Percentiles rank a stretch among this genome's conserved stretches.
Evolutionary conservation across 2,888 invertebrate genomes (phyloP).

Genomic region (Pimpla rufipes): DNA sequence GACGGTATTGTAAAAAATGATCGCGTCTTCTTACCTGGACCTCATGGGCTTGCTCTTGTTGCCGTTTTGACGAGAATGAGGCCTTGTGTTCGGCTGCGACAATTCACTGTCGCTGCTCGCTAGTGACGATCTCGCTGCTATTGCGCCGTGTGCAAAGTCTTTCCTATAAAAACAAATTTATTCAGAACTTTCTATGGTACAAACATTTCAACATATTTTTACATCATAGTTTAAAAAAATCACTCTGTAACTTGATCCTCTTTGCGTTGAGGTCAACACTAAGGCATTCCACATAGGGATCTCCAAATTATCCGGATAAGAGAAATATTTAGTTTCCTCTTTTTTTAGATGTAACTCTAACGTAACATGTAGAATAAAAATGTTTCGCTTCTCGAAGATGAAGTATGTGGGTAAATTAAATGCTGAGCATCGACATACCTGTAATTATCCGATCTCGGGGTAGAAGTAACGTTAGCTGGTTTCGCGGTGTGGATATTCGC

Average conservation of each 20-base stretch:
- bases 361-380: background rate
- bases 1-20: background rate
- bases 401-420: background rate
- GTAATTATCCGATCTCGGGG: slow-evolving; percentile 88
- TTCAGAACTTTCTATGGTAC: background rate
- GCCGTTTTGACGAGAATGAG: slow-evolving; percentile 81
- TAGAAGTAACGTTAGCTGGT: slow-evolving; percentile 75
- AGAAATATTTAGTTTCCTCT: too few species aligned
- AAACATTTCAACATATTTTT: too few species aligned
- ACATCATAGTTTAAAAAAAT: too few species aligned
- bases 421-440: slow-evolving; percentile 83
- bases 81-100: slow-evolving; percentile 85
- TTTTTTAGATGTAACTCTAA: too few species aligned
- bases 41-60: slow-evolving; percentile 77
- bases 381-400: background rate
- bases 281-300: too few species aligned
- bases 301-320: too few species aligned
- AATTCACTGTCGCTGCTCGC: slow-evolving; percentile 87
- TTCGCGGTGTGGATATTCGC: slow-evolving; percentile 75
- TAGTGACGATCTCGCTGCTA: slow-evolving; percentile 85
- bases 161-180: slow-evolving; percentile 73
- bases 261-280: too few species aligned
- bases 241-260: too few species aligned
- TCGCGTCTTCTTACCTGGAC: slow-evolving; percentile 75
- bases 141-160: slow-evolving; percentile 90